Evolutionary conservation across 1,140 invertebrate species (phyloP), one percentile per base, ranked within the genome.

Genomic region (Sinella curviseta): DNA sequence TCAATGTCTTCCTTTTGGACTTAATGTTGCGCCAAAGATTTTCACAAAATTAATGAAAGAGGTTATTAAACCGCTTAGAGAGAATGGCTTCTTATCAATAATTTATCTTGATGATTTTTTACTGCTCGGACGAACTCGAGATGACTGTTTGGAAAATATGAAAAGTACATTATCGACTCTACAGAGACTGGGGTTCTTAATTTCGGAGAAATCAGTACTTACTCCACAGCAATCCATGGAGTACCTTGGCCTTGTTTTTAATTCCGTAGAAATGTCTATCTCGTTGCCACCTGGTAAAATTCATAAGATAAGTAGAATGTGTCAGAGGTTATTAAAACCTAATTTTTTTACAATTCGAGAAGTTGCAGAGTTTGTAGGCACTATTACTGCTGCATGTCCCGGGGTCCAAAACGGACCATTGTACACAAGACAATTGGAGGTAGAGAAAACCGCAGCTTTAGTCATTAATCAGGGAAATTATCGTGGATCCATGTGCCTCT

Each of bases 91-190:
- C 28, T 2, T 60, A 28, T 75, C 60, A 28, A 65, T 76, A 33
- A 76, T 74, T 26, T 82, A 82, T 70, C 17, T 82, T 17, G 82
- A 82, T 78, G 82, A 82, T 77, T 16, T 82, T 17, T 75, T 82
- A 35, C 35, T 78, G 39, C 24, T 82, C 4, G 57, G 78, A 0
- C 17, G 57, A 57, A 48, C 12, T 30, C n/a, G 0, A 1, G 0
- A 28, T 0, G 3, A 31, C n/a, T 74, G 76, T 33, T 0, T 3
- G 1, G 20, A 54, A 30, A 79, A 76, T 17, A 1, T 54, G 1
- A 3, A 3, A 54, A 14, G 0, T 24, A 76, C 77, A 4, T 48
- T 1, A 39, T n/a, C 31, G 24, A 76, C 24, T 79, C 0, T 54
- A 77, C 8, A 33, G 33, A 28, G 34, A n/a, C 33, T 82, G 16